Evolutionary conservation across 2,888 invertebrate genomes (phyloP).

Genomic region (Teinopalpus imperialis): DNA sequence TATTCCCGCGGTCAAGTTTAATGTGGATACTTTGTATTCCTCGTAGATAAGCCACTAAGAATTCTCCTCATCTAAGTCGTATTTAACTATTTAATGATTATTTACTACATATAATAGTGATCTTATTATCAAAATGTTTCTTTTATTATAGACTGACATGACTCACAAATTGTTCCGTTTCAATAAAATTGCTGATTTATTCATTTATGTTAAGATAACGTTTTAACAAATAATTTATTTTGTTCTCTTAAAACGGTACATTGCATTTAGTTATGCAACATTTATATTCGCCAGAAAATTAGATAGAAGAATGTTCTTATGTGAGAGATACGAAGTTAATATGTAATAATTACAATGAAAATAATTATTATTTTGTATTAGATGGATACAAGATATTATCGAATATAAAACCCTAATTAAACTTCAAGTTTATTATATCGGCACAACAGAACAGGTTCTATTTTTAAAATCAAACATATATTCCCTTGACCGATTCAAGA

Average conservation of each 20-base stretch:
- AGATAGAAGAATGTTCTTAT: no score
- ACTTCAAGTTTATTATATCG: no score
- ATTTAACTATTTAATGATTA: conserved; percentile 13
- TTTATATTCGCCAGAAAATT: conserved; percentile 12
- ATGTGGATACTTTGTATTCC: conserved; percentile 12
- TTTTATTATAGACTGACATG: conserved; percentile 4
- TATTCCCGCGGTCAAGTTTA: neutral
- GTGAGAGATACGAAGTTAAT: no score
- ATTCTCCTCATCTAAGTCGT: neutral
- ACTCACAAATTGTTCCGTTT: conserved; percentile 12
- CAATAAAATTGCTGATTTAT: conserved; percentile 17
- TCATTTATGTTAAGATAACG: conserved; percentile 16
- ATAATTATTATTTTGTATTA: no score
- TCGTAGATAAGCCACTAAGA: conserved; percentile 1
- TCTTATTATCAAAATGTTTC: conserved; percentile 7
- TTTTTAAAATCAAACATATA: no score
- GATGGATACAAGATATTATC: no score
- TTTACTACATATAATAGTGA: conserved; percentile 8
- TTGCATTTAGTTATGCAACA: conserved; percentile 1
- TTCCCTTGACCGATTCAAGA: no score
- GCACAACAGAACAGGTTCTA: no score
- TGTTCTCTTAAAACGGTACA: conserved; percentile 3
- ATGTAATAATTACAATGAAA: no score
- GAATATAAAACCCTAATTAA: no score
- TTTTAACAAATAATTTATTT: conserved; percentile 7